Base-by-base conservation (phyloP, 2,888 invertebrate genomes). In the Drosophila meridiana region DNA sequence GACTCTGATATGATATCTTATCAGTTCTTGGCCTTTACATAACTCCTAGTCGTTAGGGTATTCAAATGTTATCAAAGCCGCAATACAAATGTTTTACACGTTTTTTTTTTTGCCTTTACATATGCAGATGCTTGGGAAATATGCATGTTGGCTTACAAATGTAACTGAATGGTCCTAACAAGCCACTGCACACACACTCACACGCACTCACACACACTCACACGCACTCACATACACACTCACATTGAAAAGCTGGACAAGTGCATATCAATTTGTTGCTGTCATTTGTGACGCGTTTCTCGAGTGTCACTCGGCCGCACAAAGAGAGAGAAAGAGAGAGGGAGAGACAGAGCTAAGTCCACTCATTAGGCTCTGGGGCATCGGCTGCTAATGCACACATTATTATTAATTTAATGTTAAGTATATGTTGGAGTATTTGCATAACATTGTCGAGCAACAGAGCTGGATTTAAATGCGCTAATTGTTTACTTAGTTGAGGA, bases 401-500 rank as follows among this genome's bases (percentile, higher is more conserved):
- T 14, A 68, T 26, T 43, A 57, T 57, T 38, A 45, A 57, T 63
- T 57, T 32, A 45, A 47, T 63, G 45, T 47, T 47, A 42, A 63
- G 45, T 57, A 26, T 34, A 30, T 63, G 14, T 34, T 34, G 34
- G 52, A 52, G 52, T 62, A 36, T 55, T 50, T 42, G 42, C 42
- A 48, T 20, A 42, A 32, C 50, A 55, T 67, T 65, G 47, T 36
- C 28, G 28, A 11, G 56, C 47, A n/a, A 26, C 30, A 45, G 40
- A 45, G 52, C 55, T 64, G 40, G 61, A 69, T 74, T 77, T 70
- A 77, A 78, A 67, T 70, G 67, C 71, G 73, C 80, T 82, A 86
- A 83, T 87, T 83, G 82, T 83, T 75, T 70, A 73, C 80, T 77
- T 87, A 83, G 80, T 79, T 79, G 68, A 50, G 69, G 58, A 47